phyloP scores from a whole-genome alignment of 2,113 vertebrate species.

The Bostrychus sinensis region DNA sequence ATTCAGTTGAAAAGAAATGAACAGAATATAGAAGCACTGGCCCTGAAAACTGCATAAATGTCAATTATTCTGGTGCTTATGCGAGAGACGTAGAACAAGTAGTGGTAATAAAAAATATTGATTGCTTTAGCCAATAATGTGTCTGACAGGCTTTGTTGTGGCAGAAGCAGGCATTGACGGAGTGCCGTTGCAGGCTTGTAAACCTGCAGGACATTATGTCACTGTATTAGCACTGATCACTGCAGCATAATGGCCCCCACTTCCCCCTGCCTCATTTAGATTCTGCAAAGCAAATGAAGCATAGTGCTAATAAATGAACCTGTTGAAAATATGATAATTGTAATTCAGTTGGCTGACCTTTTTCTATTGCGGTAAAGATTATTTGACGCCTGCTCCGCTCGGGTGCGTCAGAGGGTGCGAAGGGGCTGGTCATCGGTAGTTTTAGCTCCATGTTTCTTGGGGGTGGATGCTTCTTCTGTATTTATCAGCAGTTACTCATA shows the following conservation, averaged over 20 bases:
- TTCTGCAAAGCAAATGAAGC: slow-evolving; percentile 72
- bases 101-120: slow-evolving; percentile 78
- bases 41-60: slow-evolving; percentile 65
- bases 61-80: slow-evolving; percentile 65
- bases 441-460: slow-evolving; percentile 39
- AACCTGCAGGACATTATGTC: slow-evolving; percentile 76
- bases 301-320: slow-evolving; percentile 62
- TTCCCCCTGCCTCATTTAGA: slow-evolving; percentile 58
- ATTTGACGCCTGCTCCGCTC: slow-evolving; percentile 44
- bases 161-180: slow-evolving; percentile 71
- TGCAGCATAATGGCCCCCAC: slow-evolving; percentile 51
- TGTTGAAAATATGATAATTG: slow-evolving; percentile 73
- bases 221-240: slow-evolving; percentile 70
- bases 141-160: slow-evolving; percentile 66
- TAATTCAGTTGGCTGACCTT: slow-evolving; percentile 61
- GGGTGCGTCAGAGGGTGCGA: slow-evolving; percentile 29
- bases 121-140: slow-evolving; percentile 69
- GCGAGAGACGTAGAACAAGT: slow-evolving; percentile 69
- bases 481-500: slow-evolving; percentile 71
- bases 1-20: slow-evolving; percentile 31
- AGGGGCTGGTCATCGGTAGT: slow-evolving; percentile 36
- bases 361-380: slow-evolving; percentile 53
- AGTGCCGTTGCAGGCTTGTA: slow-evolving; percentile 65
- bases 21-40: slow-evolving; percentile 51
- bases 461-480: slow-evolving; percentile 51